A percentile compares a stretch with the other conserved stretches of the same genome.
These are phyloP conservation scores for Oncorhynchus keta DNA, from an alignment of 2,113 vertebrate genomes.

Conservation along the genomic window DNA sequence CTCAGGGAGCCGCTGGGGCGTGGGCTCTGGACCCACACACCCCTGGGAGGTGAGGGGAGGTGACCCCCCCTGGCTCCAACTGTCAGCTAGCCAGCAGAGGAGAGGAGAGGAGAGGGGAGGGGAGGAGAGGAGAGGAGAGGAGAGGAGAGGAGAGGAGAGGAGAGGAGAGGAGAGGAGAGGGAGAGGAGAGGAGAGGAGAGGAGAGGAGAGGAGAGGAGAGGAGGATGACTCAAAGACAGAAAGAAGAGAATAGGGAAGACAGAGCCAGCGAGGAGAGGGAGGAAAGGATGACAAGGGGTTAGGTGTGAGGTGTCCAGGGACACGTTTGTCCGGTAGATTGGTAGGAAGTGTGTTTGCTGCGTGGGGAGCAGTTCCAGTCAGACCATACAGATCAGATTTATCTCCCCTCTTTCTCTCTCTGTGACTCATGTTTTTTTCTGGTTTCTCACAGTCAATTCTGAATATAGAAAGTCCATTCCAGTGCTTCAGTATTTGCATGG, in stretches of 20 bases:
- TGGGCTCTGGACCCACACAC: constrained; percentile 54
- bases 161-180: constrained; percentile 38
- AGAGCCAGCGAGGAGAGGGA: constrained; percentile 9
- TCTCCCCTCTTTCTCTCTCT: neutral
- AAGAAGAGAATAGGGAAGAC: constrained; percentile 9
- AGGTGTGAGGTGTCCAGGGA: constrained; percentile 63
- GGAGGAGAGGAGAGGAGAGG: constrained; percentile 13
- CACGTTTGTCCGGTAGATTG: constrained; percentile 59
- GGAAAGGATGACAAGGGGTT: constrained; percentile 59
- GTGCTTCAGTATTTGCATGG: too few species aligned
- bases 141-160: constrained; percentile 38
- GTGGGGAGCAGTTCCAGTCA: constrained; percentile 35
- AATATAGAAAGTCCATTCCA: constrained; percentile 13
- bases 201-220: constrained; percentile 43
- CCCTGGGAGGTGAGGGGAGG: constrained; percentile 38
- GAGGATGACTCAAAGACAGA: constrained; percentile 37
- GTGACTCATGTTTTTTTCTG: neutral
- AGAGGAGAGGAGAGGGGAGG: constrained; percentile 35
- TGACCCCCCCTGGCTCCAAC: constrained; percentile 55
- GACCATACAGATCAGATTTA: constrained; percentile 17
- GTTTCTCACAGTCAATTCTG: neutral
- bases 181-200: constrained; percentile 38
- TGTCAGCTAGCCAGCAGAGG: constrained; percentile 62
- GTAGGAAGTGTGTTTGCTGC: constrained; percentile 36
- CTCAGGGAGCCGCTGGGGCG: constrained; percentile 67